These are phyloP conservation scores for Ferrisia virgata DNA, from an alignment of 2,888 invertebrate genomes.

Conservation along the genomic window DNA sequence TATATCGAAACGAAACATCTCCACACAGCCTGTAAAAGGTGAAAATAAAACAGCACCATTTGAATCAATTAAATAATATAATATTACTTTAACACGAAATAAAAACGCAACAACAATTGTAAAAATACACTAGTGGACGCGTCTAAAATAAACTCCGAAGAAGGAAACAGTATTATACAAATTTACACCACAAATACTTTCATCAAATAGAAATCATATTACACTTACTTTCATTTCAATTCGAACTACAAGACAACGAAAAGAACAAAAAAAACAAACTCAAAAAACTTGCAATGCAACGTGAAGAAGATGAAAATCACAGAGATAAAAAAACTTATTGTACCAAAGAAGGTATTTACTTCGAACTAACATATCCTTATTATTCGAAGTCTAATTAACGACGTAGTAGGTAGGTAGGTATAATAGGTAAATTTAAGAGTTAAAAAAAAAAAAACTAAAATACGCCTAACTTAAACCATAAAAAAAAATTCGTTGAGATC, in stretches of 20 bases:
- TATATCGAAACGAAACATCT: no score
- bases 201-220: neutral
- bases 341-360: conserved; percentile 6
- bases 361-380: neutral
- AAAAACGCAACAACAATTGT: conserved; percentile 37
- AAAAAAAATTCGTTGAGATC: conserved; percentile 21
- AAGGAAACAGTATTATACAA: neutral
- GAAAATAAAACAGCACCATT: neutral
- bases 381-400: conserved; percentile 10
- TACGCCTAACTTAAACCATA: neutral
- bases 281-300: neutral
- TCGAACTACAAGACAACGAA: neutral
- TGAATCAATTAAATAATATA: neutral
- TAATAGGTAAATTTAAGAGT: neutral
- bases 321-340: conserved; percentile 10
- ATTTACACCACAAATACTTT: neutral
- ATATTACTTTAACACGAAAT: conserved; percentile 19
- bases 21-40: no score
- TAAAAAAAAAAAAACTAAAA: neutral
- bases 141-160: conserved; percentile 5
- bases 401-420: no score
- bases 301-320: conserved; percentile 6
- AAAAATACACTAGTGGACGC: conserved; percentile 35
- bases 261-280: neutral
- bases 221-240: neutral